Conservation (phyloP, 53 echinoderm and acorn worm species). For the Mesocentrotus franciscanus region DNA sequence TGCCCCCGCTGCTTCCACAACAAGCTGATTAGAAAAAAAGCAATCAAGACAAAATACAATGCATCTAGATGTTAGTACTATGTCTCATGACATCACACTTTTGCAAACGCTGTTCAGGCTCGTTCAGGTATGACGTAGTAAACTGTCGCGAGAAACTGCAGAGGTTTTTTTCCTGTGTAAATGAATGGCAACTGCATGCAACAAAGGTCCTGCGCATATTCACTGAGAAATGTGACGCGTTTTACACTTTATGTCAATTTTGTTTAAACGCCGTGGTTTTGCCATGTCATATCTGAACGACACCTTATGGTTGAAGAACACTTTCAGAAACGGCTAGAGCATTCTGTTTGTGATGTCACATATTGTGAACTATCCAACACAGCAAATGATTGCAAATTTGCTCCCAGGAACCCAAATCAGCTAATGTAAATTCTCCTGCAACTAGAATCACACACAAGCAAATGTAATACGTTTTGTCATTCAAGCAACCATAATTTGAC, state of each 20-base stretch:
- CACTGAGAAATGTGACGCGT: no score
- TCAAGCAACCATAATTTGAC: not conserved
- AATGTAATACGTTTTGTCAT: not conserved
- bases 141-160: no score
- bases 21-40: constrained; percentile 60
- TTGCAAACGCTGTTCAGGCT: not conserved
- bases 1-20: constrained; percentile 86
- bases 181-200: no score
- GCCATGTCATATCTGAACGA: no score
- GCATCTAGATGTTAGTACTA: not conserved
- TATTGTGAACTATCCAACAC: not conserved
- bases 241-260: no score
- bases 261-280: no score
- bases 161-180: no score
- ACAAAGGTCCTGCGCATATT: no score
- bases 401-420: not conserved
- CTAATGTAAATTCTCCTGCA: no score
- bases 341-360: not conserved
- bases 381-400: not conserved
- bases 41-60: not conserved
- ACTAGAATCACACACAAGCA: not conserved
- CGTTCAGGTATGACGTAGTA: no score
- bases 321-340: not conserved
- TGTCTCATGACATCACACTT: not conserved
- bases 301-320: not conserved